Evolutionary conservation across 2,113 vertebrate species (phyloP).

Genomic region (Dipodomys ordii): DNA sequence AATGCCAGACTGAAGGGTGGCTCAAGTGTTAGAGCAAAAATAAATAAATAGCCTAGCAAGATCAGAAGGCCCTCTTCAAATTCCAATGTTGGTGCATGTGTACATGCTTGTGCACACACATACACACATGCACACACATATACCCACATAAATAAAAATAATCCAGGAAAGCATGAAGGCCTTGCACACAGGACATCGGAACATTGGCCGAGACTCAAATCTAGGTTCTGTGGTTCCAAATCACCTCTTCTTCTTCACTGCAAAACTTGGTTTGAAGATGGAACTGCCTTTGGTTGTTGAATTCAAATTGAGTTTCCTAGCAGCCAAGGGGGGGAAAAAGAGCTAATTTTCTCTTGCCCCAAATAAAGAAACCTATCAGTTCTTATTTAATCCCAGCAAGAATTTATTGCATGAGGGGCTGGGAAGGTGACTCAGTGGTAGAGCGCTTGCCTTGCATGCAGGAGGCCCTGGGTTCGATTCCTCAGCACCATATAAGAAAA

Average conservation of each 20-base stretch:
- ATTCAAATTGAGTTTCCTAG: not conserved
- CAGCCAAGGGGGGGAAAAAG: not conserved
- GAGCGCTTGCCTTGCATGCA: too few species aligned
- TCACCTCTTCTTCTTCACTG: not conserved
- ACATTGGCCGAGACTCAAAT: not conserved
- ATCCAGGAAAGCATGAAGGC: not conserved
- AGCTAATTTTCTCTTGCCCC: not conserved
- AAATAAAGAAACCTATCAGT: not conserved
- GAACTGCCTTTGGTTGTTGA: not conserved
- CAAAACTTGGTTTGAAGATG: not conserved
- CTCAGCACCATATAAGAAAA: too few species aligned
- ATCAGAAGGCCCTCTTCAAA: too few species aligned
- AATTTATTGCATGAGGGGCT: not conserved
- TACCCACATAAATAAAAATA: too few species aligned
- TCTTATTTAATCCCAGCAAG: not conserved
- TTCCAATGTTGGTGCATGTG: too few species aligned
- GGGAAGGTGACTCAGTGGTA: too few species aligned
- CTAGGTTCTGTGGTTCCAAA: not conserved
- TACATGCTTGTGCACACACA: too few species aligned
- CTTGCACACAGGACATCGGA: not conserved
- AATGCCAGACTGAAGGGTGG: too few species aligned
- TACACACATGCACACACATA: too few species aligned
- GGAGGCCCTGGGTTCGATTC: too few species aligned
- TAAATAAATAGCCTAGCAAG: too few species aligned
- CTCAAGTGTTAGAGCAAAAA: too few species aligned